phyloP scores from a whole-genome alignment of 2,797 vertebrate species.

The Dicrostonyx torquatus region DNA sequence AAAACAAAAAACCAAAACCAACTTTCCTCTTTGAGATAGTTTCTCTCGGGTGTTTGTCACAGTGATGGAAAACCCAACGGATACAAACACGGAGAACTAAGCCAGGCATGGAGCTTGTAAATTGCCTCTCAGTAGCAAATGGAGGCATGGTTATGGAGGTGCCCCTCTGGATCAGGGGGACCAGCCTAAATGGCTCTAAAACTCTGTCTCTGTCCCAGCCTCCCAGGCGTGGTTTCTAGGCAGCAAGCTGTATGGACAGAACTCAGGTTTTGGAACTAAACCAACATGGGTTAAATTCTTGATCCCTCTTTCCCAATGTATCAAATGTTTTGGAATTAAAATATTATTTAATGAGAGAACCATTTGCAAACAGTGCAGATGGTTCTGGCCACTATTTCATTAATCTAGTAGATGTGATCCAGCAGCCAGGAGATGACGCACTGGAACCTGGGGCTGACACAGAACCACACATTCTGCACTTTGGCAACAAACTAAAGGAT shows the following conservation, averaged over 20 bases:
- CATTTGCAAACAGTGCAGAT: neutral
- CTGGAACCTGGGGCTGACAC: neutral
- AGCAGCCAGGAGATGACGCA: neutral
- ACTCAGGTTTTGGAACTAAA: neutral
- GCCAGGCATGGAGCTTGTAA: neutral
- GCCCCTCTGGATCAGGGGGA: neutral
- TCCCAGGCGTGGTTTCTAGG: neutral
- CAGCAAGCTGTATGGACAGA: neutral
- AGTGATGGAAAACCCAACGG: neutral
- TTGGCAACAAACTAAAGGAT: neutral
- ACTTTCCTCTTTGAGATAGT: neutral
- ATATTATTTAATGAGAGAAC: neutral
- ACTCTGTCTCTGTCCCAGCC: neutral
- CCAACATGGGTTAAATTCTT: neutral
- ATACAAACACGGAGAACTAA: neutral
- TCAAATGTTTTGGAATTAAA: neutral
- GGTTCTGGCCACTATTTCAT: neutral
- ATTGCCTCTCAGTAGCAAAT: neutral
- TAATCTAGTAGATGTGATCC: neutral
- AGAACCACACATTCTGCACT: neutral
- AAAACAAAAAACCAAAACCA: neutral
- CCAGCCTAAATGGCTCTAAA: neutral
- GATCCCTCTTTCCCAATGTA: slow-evolving; percentile 25
- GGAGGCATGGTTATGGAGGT: neutral
- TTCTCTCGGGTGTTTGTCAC: neutral